A percentile compares a stretch with the other conserved stretches of the same genome.
phyloP scores from a whole-genome alignment of 2,113 vertebrate genomes.

The Gobio gobio region DNA sequence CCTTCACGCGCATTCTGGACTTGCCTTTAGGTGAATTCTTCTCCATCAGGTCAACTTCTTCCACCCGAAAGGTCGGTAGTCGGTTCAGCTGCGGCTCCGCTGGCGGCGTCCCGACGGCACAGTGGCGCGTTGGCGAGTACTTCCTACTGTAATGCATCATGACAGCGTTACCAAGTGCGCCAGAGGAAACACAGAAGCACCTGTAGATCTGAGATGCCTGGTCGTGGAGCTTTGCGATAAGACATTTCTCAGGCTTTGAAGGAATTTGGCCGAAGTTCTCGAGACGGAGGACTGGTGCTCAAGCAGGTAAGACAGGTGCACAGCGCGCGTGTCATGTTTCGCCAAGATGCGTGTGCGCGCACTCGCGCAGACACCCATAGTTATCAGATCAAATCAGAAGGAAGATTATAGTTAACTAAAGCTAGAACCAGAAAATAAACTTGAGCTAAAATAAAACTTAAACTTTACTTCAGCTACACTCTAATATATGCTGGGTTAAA shows the following conservation, averaged over 20 bases:
- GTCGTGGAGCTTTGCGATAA: background rate
- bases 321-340: constrained; percentile 64
- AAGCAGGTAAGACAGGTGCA: constrained; percentile 64
- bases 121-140: constrained; percentile 60
- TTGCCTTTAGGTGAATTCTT: constrained; percentile 60
- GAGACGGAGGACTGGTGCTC: constrained; percentile 43
- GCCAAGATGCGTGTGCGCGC: background rate
- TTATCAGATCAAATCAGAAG: background rate
- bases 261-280: background rate
- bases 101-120: constrained; percentile 35
- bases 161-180: background rate
- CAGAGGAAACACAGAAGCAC: background rate
- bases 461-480: too few species aligned
- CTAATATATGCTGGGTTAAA: too few species aligned
- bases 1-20: constrained; percentile 66
- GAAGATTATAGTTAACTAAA: background rate
- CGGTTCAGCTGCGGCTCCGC: constrained; percentile 42
- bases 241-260: constrained; percentile 10
- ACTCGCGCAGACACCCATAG: background rate
- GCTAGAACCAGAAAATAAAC: background rate
- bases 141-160: constrained; percentile 64
- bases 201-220: background rate
- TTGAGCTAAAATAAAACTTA: too few species aligned
- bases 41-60: background rate
- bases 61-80: background rate